Evolutionary conservation across 2,888 invertebrate species (phyloP), one percentile per base, ranked within the genome.

Genomic region (Villa cingulata): DNA sequence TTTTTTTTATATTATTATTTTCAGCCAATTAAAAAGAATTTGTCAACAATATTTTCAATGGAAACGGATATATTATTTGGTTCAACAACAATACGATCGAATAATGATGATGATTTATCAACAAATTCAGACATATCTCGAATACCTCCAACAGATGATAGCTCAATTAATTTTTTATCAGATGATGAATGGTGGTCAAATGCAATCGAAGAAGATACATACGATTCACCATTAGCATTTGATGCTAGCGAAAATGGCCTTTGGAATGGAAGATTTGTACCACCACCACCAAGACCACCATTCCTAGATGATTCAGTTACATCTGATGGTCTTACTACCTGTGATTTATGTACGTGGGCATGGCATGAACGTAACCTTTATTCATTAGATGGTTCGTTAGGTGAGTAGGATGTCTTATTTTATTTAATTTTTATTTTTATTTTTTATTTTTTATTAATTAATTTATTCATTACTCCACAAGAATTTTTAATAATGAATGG

Each of bases 331-430:
- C 73, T 81, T 55, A 81, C 81, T 59, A 81, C 81, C 62, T 82
- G 82, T 68, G 82, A 82, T 70, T 73, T 82, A 56, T 82, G 82
- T 66, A 74, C 80, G 57, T 82, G 82, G 82, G 81, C 82, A 58
- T 77, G 78, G 74, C 75, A 76, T 61, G 72, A 70, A 54, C 72
- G 74, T 62, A 73, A 73, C 67, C 71, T 72, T 58, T 74, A 70
- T 67, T 74, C 71, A 51, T 63, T 74, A 54, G 78, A 78, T 57
- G 73, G 74, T 54, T 73, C 76, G 55, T 70, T 76, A 60, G 78
- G 79, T 78, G 62, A 72, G 74, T 70, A n/a, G 23, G 23, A 23
- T 23, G 23, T 23, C 4, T 6, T 6, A 23, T 23, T 6, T 23
- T 23, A 23, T 23, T 23, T 29, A 29, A 29, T 9, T 9, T 29